Base-by-base conservation (phyloP, 1,140 invertebrate genomes). In the Bombus terrestris region DNA sequence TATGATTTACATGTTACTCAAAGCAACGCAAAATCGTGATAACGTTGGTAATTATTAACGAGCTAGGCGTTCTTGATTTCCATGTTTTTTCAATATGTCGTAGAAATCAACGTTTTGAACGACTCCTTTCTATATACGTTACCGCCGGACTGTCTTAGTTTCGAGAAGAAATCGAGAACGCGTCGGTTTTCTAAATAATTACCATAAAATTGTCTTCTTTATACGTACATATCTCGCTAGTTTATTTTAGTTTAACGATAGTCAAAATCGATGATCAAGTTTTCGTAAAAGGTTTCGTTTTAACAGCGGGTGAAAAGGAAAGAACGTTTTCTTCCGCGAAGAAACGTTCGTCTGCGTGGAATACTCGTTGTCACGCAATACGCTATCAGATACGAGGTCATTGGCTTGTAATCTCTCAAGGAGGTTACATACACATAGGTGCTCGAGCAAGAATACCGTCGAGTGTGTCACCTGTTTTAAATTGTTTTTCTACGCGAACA, bases 331-430 rank as follows among this genome's bases (percentile, higher is more conserved):
- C 32, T 8, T 74, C n/a, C 12, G n/a, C 4, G 53, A 13, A 57
- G 43, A 39, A 75, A 22, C 18, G 81, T 39, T 39, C 66, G 72
- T 68, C 68, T 41, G 32, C 10, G 28, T 28, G 1, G n/a, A 71
- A n/a, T 62, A 39, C 28, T 25, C 39, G 39, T 73, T 72, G 76
- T 85, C 68, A 62, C 68, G 76, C 59, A 76, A 85, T 39, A 39
- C 76, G 80, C 69, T 83, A 81, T 89, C 76, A 47, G 35, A 59
- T 39, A 28, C 41, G 69, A 59, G 88, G 89, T 89, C 88, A 78
- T 85, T 89, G 89, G 64, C 89, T 81, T 43, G 88, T 90, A 90
- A 90, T 90, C 85, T 81, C 41, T 53, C 47, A 37, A 80, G 69
- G 76, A 62, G 80, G 72, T 85, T 87, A 72, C 57, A 85, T 87